Evolutionary conservation across 1,140 invertebrate species (phyloP).

Genomic region (Papilio dardanus): DNA sequence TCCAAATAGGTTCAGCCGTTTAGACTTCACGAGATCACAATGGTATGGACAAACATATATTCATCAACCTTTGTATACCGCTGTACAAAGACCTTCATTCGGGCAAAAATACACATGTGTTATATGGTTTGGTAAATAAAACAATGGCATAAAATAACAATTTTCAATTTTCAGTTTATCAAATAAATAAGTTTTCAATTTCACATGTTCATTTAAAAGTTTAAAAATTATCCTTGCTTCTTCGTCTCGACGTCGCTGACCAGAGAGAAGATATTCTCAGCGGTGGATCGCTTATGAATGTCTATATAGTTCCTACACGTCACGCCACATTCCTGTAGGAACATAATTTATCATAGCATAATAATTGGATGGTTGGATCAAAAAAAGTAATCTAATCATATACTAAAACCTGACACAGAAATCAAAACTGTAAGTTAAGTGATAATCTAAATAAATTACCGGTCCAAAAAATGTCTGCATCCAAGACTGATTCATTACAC

Average conservation of each 20-base stretch:
- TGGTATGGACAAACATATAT: no score
- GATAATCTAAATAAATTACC: slow-evolving; percentile 44
- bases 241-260: slow-evolving; percentile 74
- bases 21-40: no score
- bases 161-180: no score
- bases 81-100: no score
- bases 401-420: background rate
- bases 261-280: slow-evolving; percentile 73
- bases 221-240: slow-evolving; percentile 45
- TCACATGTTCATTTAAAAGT: background rate
- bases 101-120: no score
- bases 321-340: slow-evolving; percentile 69
- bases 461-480: slow-evolving; percentile 77
- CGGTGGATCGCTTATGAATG: slow-evolving; percentile 67
- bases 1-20: no score
- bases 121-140: no score
- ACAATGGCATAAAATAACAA: no score
- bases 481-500: slow-evolving; percentile 76
- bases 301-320: slow-evolving; percentile 70
- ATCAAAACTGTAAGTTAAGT: background rate
- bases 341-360: slow-evolving; percentile 33
- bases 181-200: background rate
- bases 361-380: background rate
- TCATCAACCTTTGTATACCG: no score
- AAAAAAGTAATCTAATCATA: background rate